Evolutionary conservation across 2,888 invertebrate genomes (phyloP).

Genomic region (Diogma glabrata): DNA sequence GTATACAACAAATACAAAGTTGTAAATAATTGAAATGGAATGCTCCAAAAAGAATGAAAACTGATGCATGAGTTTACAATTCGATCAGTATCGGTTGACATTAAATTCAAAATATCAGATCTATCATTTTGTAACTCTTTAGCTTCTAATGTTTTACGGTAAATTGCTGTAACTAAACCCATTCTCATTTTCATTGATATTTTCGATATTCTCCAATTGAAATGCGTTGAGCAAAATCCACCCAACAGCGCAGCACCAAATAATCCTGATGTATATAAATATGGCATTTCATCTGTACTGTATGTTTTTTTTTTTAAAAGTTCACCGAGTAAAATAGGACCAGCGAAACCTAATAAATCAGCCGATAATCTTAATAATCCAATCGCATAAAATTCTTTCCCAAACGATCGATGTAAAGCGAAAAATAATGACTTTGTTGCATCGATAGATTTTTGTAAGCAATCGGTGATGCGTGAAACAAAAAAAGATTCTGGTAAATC

Average conservation of each 20-base stretch:
- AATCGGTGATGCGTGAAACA: slow-evolving; percentile 29
- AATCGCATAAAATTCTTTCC: slow-evolving; percentile 70
- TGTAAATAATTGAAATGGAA: slow-evolving; percentile 76
- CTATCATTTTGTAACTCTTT: slow-evolving; percentile 39
- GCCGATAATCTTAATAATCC: slow-evolving; percentile 72
- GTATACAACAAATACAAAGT: slow-evolving; percentile 72
- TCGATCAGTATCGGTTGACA: slow-evolving; percentile 93
- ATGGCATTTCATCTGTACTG: slow-evolving; percentile 53
- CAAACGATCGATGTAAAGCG: slow-evolving; percentile 65
- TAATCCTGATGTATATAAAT: slow-evolving; percentile 53
- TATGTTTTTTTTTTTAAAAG: slow-evolving; percentile 54
- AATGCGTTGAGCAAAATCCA: slow-evolving; percentile 79
- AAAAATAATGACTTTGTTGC: slow-evolving; percentile 43
- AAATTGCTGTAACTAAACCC: slow-evolving; percentile 70
- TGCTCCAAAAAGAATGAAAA: slow-evolving; percentile 95
- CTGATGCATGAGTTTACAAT: slow-evolving; percentile 92
- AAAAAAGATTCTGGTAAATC: slow-evolving; percentile 50
- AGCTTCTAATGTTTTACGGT: slow-evolving; percentile 45
- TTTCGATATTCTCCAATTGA: slow-evolving; percentile 75
- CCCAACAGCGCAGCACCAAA: slow-evolving; percentile 55
- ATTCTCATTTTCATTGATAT: slow-evolving; percentile 80
- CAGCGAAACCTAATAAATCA: slow-evolving; percentile 76
- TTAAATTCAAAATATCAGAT: slow-evolving; percentile 90
- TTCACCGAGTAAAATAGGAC: slow-evolving; percentile 75
- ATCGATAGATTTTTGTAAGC: slow-evolving; percentile 32